Base-by-base conservation (phyloP, 2,113 vertebrate genomes). In the Telmatochromis sp. region DNA sequence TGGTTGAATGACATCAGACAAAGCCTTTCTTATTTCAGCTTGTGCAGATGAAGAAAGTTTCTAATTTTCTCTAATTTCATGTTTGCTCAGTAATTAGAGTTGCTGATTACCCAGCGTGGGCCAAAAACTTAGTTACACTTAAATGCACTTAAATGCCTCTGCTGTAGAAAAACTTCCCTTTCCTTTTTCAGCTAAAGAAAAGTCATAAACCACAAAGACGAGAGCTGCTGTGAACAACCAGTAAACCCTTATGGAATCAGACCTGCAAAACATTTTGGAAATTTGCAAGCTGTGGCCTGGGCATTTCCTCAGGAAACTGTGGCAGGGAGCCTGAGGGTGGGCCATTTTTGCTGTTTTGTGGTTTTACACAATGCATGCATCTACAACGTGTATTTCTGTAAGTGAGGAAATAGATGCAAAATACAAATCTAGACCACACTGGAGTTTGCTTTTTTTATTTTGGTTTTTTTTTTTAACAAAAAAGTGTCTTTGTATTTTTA, bases 251-350 rank as follows among this genome's bases (percentile, higher is more conserved):
- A 12, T 58, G 50, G 21, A 54, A 26, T 81, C 31, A 83, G 42
- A 86, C 63, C 40, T 85, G 85, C 35, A 40, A n/a, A 81, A 19
- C 58, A 28, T 78, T 40, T 57, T 55, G 63, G 58, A 79, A 65
- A 54, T 68, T 75, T 53, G 42, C 53, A 68, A 6, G 15, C 9
- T 57, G 86, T 63, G 82, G 81, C 88, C 19, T 15, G 21, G 78
- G 71, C 51, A 80, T 90, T 93, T 95, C 91, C 91, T 89, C 85
- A 93, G 92, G 87, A 95, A 96, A 57, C 78, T 82, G 35, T 33
- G 21, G 81, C 81, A 68, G 33, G 85, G 58, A 84, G 81, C 83
- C 8, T 60, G 60, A 83, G 79, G 50, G 86, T 89, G 83, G 83
- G 63, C 14, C 13, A 10, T 13, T 51, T 75, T 57, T 53, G 51